Evolutionary conservation across 2,888 invertebrate species (phyloP), one percentile per base, ranked within the genome.

Genomic region (Aporophyla lueneburgensis): DNA sequence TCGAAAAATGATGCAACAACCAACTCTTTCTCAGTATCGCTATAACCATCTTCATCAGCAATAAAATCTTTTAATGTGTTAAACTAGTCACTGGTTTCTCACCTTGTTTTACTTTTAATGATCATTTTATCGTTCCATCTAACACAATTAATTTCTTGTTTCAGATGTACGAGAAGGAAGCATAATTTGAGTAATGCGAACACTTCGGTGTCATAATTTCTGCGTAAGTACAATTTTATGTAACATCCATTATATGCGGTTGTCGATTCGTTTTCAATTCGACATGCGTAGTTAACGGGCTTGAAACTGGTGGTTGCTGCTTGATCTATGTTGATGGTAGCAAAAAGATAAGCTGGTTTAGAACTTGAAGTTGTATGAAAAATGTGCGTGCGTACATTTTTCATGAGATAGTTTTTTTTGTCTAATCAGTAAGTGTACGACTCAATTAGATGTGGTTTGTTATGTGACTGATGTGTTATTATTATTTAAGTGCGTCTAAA

Each of bases 131-230:
- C 49, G 21, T 68, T 56, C 43, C 27, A 81, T 71, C 49, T 74
- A 77, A 76, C 54, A 16, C 63, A 63, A 78, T 83, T 76, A 65
- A 84, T 89, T 85, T 84, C 84, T 93, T 94, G 90, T 95, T 95
- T 74, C 95, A 96, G 96, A 94, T 96, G 93, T 88, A 88, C 83
- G 87, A 88, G 87, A 89, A 92, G 91, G 89, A 87, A 86, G 88
- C 89, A 92, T 93, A 92, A 92, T 92, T 90, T 93, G 91, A 95
- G 96, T 95, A 95, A 96, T 96, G 96, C 93, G 90, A 95, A 93
- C 90, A 93, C 92, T 90, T 89, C 89, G 93, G 93, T 90, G 89
- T 90, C 84, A 92, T 88, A 91, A 93, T 91, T 92, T 91, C 89
- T 92, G 95, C 93, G 96, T 96, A 89, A 96, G 96, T 96, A 85